Conservation (phyloP, 2,888 invertebrate genomes). For the Argyresthia albistria region DNA sequence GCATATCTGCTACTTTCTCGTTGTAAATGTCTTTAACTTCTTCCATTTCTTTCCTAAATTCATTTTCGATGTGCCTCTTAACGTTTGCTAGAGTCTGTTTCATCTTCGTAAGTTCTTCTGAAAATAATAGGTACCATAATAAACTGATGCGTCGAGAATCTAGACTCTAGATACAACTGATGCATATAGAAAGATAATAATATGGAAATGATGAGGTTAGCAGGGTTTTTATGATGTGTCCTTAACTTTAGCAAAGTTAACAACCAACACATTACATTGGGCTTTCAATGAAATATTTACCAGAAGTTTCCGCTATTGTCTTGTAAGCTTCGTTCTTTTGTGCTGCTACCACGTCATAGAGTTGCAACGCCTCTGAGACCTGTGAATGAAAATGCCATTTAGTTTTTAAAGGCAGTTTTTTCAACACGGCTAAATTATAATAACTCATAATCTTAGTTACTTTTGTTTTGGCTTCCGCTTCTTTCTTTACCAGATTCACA, state of each 20-base stretch:
- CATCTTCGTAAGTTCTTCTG: conserved; percentile 68
- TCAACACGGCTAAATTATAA: too few relatives aligned
- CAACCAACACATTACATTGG: not conserved
- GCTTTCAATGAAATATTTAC: conserved; percentile 18
- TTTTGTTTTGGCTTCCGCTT: conserved; percentile 59
- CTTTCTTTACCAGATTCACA: conserved; percentile 37
- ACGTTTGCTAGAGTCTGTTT: conserved; percentile 64
- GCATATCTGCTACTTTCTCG: conserved; percentile 70
- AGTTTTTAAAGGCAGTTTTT: too few relatives aligned
- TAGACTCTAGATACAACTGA: too few relatives aligned
- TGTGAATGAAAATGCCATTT: conserved; percentile 15
- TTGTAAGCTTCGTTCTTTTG: conserved; percentile 49
- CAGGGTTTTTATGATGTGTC: too few relatives aligned
- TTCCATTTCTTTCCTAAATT: conserved; percentile 72
- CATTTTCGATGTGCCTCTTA: conserved; percentile 67
- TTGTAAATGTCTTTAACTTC: conserved; percentile 70
- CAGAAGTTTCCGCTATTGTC: conserved; percentile 32
- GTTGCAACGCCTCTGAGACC: conserved; percentile 60
- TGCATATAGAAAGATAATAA: too few relatives aligned
- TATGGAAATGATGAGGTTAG: too few relatives aligned
- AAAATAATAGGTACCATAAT: conserved; percentile 15
- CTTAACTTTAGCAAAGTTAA: too few relatives aligned
- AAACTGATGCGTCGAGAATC: too few relatives aligned
- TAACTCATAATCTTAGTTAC: conserved; percentile 16
- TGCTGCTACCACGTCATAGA: conserved; percentile 45